Evolutionary conservation across 2,797 vertebrate genomes (phyloP).

Genomic region (Squalus acanthias): DNA sequence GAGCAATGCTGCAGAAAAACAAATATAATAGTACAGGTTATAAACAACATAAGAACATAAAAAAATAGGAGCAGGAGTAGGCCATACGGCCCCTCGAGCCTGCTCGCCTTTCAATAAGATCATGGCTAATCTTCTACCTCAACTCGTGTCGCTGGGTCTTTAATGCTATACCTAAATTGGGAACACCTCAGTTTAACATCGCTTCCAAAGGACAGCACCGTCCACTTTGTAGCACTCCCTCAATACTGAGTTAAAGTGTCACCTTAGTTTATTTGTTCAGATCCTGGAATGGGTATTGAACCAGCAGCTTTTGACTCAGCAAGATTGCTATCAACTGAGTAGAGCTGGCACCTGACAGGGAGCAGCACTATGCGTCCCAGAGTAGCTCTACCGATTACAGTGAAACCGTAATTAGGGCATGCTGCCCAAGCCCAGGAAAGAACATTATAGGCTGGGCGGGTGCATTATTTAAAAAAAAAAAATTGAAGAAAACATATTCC

Average conservation of each 20-base stretch:
- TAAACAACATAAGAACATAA: neutral
- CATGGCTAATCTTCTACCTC: no score
- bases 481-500: neutral
- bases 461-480: neutral
- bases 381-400: neutral
- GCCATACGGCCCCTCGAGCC: no score
- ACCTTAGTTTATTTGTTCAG: neutral
- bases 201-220: neutral
- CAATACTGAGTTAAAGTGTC: no score
- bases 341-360: neutral
- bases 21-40: neutral
- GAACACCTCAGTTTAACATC: neutral
- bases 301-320: neutral
- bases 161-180: no score
- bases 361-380: neutral
- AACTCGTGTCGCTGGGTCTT: no score
- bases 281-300: neutral
- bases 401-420: no score
- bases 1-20: neutral
- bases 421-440: neutral
- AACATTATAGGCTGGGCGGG: neutral
- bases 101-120: no score
- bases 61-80: no score
- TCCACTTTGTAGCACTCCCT: no score
- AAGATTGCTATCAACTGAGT: neutral